Conservation (phyloP, 2,797 vertebrate genomes). For the Sebastes flavidus region DNA sequence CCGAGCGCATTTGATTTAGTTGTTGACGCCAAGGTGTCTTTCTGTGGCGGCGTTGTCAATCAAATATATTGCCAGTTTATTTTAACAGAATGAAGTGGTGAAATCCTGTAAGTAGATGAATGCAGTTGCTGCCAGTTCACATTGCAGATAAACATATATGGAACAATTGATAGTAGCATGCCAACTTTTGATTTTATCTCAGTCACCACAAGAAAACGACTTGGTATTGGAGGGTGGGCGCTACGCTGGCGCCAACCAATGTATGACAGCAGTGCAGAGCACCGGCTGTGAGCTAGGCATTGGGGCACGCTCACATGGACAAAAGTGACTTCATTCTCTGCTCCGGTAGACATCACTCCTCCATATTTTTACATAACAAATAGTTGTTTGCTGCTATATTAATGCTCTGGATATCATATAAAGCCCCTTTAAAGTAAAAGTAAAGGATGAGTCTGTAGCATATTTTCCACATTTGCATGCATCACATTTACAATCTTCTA, state of each 20-base stretch:
- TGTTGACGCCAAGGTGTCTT: neutral
- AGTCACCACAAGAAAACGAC: neutral
- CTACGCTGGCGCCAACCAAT: no score
- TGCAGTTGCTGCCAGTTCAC: neutral
- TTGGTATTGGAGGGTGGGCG: no score
- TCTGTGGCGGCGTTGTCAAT: neutral
- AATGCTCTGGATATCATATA: no score
- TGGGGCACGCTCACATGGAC: no score
- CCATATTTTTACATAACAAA: no score
- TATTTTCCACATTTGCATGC: neutral
- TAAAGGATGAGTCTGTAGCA: neutral
- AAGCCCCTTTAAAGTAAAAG: neutral
- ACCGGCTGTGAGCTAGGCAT: no score
- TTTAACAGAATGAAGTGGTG: neutral
- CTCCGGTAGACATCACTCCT: neutral
- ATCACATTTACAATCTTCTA: neutral
- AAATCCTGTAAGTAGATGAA: neutral
- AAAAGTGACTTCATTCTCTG: no score
- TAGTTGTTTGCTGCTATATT: no score
- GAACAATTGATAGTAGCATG: neutral
- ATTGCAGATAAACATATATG: neutral
- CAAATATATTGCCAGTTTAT: neutral
- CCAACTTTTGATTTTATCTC: slow-evolving; percentile 17
- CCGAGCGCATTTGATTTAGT: slow-evolving; percentile 11
- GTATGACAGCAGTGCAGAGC: no score